Evolutionary conservation across 2,797 vertebrate species (phyloP).

Genomic region (Pseudopleuronectes americanus): DNA sequence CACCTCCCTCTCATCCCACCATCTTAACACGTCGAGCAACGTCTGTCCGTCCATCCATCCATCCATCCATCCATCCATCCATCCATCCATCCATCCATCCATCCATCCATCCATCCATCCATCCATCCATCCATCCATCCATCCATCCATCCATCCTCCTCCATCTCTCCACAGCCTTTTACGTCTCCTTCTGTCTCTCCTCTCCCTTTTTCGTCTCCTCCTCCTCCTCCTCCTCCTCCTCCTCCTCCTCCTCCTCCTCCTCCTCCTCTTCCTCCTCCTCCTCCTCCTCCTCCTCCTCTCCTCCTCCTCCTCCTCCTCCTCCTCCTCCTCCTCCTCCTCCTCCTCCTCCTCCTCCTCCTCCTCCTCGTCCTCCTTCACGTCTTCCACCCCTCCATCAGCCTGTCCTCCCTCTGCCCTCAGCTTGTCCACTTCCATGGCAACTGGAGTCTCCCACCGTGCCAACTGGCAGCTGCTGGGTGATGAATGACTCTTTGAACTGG

Average conservation of each 20-base stretch:
- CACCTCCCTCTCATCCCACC: conserved; percentile 21
- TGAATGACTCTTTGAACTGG: conserved; percentile 46
- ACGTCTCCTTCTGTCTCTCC: background rate
- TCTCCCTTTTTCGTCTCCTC: background rate
- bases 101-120: no score
- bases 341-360: background rate
- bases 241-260: no score
- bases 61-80: no score
- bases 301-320: no score
- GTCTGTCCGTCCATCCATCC: background rate
- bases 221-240: no score
- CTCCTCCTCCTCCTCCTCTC: no score
- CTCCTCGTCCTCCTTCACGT: conserved; percentile 1
- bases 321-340: no score
- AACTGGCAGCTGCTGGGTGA: conserved; percentile 35
- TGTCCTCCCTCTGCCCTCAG: conserved; percentile 43
- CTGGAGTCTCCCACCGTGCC: conserved; percentile 33
- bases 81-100: no score
- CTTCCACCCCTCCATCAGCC: background rate
- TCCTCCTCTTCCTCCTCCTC: no score
- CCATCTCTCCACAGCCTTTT: no score
- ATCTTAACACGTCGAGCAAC: conserved; percentile 5
- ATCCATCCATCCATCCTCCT: no score
- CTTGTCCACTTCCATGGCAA: conserved; percentile 44
- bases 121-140: no score